A percentile compares a stretch with the other conserved stretches of the same genome.
These are phyloP conservation scores for Cydia splendana DNA, from an alignment of 1,140 invertebrate species.

Conservation along the genomic window DNA sequence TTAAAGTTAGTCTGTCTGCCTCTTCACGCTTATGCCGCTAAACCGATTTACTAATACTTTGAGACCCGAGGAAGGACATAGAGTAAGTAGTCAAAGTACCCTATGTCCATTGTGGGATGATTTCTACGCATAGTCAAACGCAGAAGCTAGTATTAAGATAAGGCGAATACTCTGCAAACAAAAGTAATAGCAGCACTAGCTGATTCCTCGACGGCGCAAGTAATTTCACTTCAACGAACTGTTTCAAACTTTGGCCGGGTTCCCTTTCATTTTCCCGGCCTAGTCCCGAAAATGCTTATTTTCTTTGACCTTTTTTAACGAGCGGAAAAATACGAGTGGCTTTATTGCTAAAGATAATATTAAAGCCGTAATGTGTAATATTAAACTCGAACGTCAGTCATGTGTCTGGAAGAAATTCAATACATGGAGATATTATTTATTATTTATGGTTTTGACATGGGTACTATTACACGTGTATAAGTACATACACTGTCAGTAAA, in stretches of 20 bases:
- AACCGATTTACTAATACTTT: too few relatives aligned
- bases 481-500: too few relatives aligned
- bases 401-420: neutral
- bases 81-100: too few relatives aligned
- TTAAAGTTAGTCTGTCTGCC: too few relatives aligned
- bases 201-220: constrained; percentile 13
- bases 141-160: too few relatives aligned
- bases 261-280: constrained; percentile 27
- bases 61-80: too few relatives aligned
- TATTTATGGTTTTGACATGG: neutral
- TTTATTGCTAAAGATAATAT: constrained; percentile 25
- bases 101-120: too few relatives aligned
- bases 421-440: neutral
- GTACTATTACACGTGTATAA: neutral
- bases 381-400: neutral
- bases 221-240: constrained; percentile 24
- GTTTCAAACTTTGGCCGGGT: constrained; percentile 19
- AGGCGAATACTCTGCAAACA: neutral
- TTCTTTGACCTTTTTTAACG: constrained; percentile 27
- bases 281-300: constrained; percentile 16
- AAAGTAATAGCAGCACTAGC: neutral
- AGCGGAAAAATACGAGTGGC: constrained; percentile 17
- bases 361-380: neutral
- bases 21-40: too few relatives aligned
- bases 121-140: too few relatives aligned